phyloP scores from a whole-genome alignment of 2,113 vertebrate species.

The Vombatus ursinus region DNA sequence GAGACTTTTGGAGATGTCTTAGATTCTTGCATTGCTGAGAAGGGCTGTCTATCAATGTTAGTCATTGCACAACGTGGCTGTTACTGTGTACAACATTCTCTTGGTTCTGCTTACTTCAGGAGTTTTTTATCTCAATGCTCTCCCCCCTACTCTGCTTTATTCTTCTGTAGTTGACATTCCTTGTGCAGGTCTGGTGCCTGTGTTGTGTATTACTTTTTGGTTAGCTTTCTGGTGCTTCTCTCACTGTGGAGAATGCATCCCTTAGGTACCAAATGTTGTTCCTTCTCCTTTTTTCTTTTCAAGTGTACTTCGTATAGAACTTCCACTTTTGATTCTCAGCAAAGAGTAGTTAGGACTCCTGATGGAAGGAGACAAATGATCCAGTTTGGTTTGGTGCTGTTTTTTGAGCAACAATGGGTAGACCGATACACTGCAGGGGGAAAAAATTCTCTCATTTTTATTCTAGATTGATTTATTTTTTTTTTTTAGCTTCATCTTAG shows the following conservation, averaged over 20 bases:
- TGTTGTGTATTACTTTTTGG: not conserved
- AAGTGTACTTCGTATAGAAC: not conserved
- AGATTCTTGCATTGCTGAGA: no score
- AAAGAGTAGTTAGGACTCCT: not conserved
- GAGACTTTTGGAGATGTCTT: no score
- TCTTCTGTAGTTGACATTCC: rapidly evolving
- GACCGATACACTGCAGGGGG: not conserved
- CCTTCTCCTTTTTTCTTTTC: not conserved
- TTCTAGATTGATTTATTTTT: not conserved
- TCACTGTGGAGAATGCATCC: not conserved
- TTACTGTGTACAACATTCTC: no score
- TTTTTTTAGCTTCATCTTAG: not conserved
- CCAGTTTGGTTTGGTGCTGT: not conserved
- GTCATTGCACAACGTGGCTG: no score
- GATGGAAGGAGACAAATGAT: not conserved
- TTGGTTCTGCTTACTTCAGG: no score
- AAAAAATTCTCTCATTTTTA: not conserved
- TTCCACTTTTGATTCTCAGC: not conserved
- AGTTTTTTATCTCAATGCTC: not conserved
- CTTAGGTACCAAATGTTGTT: not conserved
- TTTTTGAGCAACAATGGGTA: not conserved
- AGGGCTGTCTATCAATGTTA: no score
- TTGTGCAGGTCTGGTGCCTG: not conserved
- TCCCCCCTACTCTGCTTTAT: not conserved
- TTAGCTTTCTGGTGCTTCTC: not conserved